These are phyloP conservation scores for Lanistes nyassanus DNA, from an alignment of 1,140 invertebrate species.

Conservation along the genomic window DNA sequence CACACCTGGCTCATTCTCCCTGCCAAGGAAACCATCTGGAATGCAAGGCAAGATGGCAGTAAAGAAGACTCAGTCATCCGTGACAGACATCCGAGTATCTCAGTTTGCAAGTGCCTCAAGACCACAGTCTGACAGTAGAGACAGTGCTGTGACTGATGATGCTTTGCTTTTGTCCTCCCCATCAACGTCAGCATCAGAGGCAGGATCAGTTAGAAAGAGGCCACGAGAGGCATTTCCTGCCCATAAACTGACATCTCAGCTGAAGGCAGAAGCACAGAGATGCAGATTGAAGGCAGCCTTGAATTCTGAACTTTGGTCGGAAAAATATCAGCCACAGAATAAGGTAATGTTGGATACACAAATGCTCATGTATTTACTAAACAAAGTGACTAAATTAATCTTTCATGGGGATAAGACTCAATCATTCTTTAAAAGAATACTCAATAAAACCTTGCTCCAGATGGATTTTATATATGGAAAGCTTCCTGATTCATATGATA, in stretches of 20 bases:
- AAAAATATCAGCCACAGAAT: constrained; percentile 50
- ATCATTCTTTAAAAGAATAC: not conserved
- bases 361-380: not conserved
- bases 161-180: no score
- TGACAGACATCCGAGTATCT: not conserved
- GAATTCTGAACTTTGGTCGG: constrained; percentile 48
- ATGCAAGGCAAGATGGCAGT: not conserved
- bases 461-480: no score
- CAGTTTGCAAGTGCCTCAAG: not conserved
- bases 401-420: not conserved
- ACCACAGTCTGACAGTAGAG: not conserved
- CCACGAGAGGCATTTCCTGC: not conserved
- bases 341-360: constrained; percentile 36
- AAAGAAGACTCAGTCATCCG: not conserved
- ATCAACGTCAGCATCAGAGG: not conserved
- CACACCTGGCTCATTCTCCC: not conserved
- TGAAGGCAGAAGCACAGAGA: constrained; percentile 20
- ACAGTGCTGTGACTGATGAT: no score
- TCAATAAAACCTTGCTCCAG: no score
- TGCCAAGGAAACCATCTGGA: constrained; percentile 15
- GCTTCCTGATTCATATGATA: no score
- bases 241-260: not conserved
- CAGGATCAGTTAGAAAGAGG: not conserved
- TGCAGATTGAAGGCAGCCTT: constrained; percentile 25
- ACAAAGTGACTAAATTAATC: not conserved